Base-by-base conservation (phyloP, 1,140 invertebrate species). In the Ips nitidus region DNA sequence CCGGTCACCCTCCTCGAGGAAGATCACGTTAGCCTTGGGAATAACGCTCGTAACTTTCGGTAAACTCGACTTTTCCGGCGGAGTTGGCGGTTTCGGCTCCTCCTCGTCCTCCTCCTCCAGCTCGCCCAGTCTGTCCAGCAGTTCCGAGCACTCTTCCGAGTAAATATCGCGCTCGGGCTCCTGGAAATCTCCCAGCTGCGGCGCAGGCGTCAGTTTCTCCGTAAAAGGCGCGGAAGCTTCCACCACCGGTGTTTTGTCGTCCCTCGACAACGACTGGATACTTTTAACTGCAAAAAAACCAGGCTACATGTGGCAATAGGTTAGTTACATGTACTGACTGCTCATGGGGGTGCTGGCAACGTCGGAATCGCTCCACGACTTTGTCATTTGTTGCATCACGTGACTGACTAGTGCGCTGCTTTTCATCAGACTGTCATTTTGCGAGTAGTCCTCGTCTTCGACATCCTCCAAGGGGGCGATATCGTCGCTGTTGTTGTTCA, bases 401-500 rank as follows among this genome's bases (percentile, higher is more conserved):
- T 91, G 87, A 0, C 93, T 92, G 77, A 98, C 87, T 83, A 78
- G 84, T 80, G 74, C 81, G 72, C 72, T 79, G 80, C 71, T 84
- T 76, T 81, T 86, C 82, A 75, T 83, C 77, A 69, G 59, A 69
- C 78, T 79, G 70, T 86, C 84, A 7, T 83, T 88, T 63, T 88
- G 81, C 0, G 87, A 88, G 73, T 86, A 89, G 74, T 93, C 91
- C 73, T 94, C 91, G 76, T 95, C 92, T 79, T 94, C 92, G 76
- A 94, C 86, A 80, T 95, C 93, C 73, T 94, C 92, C 52, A 95
- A 77, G 4, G 90, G 89, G 2, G 93, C 93, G 75, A 95, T 94
- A 81, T 95, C 94, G 81, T 96, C 94, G 62, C 91, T 95, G 70
- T 91, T 93, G 75, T 94, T 91, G 78, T 93, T 94, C 6, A 96